phyloP scores from a whole-genome alignment of 2,113 vertebrate species.

The Oncorhynchus clarkii region DNA sequence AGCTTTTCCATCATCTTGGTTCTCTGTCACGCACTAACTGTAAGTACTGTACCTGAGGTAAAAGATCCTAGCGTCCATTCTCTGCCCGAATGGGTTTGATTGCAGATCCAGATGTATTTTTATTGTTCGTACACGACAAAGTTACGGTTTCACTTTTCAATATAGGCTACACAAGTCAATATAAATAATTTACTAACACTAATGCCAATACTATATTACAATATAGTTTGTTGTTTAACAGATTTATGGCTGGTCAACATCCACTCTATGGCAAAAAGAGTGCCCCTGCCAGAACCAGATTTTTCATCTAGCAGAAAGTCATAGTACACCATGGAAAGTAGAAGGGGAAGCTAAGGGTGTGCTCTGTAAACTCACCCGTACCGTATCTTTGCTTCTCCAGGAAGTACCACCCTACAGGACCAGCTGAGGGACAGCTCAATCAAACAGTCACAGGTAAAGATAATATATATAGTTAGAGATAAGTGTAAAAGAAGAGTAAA shows the following conservation, averaged over 20 bases:
- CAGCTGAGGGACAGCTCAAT: conserved; percentile 88
- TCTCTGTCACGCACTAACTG: conserved; percentile 37
- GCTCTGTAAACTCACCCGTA: conserved; percentile 88
- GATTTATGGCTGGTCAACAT: conserved; percentile 39
- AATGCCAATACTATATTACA: conserved; percentile 25
- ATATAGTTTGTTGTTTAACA: conserved; percentile 40
- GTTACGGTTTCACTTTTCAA: conserved; percentile 32
- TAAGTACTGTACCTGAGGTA: conserved; percentile 40
- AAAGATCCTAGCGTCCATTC: conserved; percentile 34
- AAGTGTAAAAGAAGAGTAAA: conserved; percentile 64
- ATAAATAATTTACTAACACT: conserved; percentile 21
- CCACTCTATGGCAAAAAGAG: conserved; percentile 23
- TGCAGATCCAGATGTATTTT: conserved; percentile 10
- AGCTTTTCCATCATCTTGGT: conserved; percentile 30
- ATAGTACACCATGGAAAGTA: conserved; percentile 29
- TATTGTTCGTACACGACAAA: conserved; percentile 41
- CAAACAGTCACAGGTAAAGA: conserved; percentile 74
- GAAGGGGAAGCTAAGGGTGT: conserved; percentile 48
- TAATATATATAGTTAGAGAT: conserved; percentile 43
- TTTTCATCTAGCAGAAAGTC: conserved; percentile 49
- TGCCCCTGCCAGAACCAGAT: conserved; percentile 22
- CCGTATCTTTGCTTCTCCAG: conserved; percentile 88
- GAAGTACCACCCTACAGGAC: conserved; percentile 92
- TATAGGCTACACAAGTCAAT: conserved; percentile 43
- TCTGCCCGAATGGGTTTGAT: conserved; percentile 1